Evolutionary conservation across 2,888 invertebrate genomes (phyloP).

Genomic region (Hololepta plana): DNA sequence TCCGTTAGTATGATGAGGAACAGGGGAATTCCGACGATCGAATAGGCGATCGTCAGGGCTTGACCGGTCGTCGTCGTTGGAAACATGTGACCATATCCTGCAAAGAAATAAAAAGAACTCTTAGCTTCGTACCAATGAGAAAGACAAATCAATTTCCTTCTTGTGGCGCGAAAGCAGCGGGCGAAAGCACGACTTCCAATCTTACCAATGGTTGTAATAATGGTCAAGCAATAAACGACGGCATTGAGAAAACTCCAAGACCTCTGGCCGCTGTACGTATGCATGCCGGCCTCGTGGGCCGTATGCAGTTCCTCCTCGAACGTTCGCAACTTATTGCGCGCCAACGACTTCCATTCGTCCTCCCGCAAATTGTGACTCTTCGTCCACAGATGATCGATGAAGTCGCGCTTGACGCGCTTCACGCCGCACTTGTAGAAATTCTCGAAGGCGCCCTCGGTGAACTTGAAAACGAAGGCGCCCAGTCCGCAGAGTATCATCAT

Average conservation of each 20-base stretch:
- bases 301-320: slow-evolving; percentile 76
- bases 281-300: slow-evolving; percentile 70
- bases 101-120: slow-evolving; percentile 16
- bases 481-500: slow-evolving; percentile 56
- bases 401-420: slow-evolving; percentile 69
- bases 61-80: slow-evolving; percentile 78
- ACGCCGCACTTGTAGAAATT: slow-evolving; percentile 76
- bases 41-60: slow-evolving; percentile 80
- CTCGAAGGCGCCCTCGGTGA: slow-evolving; percentile 72
- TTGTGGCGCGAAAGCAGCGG: not conserved
- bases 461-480: slow-evolving; percentile 64
- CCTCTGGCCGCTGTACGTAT: slow-evolving; percentile 65
- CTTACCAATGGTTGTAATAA: slow-evolving; percentile 82
- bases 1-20: slow-evolving; percentile 88
- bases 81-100: slow-evolving; percentile 94
- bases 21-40: slow-evolving; percentile 88
- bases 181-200: too few species aligned
- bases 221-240: slow-evolving; percentile 68
- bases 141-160: not conserved
- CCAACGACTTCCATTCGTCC: slow-evolving; percentile 80
- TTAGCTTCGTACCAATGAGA: not conserved
- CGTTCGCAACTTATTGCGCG: slow-evolving; percentile 57
- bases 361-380: slow-evolving; percentile 66
- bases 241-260: slow-evolving; percentile 82
- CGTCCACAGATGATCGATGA: slow-evolving; percentile 67